Evolutionary conservation across 2,797 vertebrate genomes (phyloP).

Genomic region (Pterois miles): DNA sequence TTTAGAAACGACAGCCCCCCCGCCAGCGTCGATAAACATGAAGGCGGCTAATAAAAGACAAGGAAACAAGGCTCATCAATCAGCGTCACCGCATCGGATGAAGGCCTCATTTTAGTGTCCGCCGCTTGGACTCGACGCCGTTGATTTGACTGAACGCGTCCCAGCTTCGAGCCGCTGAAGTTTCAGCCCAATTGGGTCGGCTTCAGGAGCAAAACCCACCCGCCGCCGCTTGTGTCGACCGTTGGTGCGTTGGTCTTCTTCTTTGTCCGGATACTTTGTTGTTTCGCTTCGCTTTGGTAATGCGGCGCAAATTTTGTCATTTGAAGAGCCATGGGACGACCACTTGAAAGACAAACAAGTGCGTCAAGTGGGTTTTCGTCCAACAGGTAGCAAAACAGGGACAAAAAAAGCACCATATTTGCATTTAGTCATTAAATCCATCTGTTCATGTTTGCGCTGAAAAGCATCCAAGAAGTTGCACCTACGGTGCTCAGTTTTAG

Average conservation of each 20-base stretch:
- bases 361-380: background rate
- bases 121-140: background rate
- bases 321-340: background rate
- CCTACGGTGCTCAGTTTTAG: too few relatives aligned
- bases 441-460: background rate
- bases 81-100: slow-evolving; percentile 17
- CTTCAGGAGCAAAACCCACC: background rate
- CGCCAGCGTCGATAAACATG: slow-evolving; percentile 58
- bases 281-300: too few relatives aligned
- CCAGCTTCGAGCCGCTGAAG: too few relatives aligned
- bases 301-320: background rate
- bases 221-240: background rate
- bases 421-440: background rate
- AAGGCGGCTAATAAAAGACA: slow-evolving; percentile 42
- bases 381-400: background rate
- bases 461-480: background rate
- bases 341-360: slow-evolving; percentile 14
- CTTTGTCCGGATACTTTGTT: background rate
- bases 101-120: background rate
- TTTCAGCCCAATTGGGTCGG: too few relatives aligned
- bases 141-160: too few relatives aligned
- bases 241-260: background rate
- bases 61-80: slow-evolving; percentile 41
- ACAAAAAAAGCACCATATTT: slow-evolving; percentile 2
- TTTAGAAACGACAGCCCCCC: slow-evolving; percentile 50